Evolutionary conservation across 2,888 invertebrate genomes (phyloP).

Genomic region (Pristionchus exspectatus): DNA sequence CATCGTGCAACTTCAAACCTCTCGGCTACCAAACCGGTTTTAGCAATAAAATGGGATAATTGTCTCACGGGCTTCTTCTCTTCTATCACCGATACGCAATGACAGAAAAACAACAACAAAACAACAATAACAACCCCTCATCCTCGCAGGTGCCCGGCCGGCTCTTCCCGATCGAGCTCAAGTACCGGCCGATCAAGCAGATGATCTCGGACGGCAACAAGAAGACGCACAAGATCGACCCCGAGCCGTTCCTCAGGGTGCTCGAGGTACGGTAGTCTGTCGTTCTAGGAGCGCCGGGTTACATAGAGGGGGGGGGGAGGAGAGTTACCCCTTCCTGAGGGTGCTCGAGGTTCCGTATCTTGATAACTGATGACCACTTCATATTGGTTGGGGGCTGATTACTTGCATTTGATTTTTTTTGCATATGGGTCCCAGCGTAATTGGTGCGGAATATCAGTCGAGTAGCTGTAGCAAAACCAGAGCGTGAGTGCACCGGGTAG

Average conservation of each 20-base stretch:
- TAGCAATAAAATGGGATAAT: too few species aligned
- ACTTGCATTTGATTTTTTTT: background rate
- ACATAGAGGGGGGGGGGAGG: background rate
- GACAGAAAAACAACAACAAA: background rate
- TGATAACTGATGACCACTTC: too few species aligned
- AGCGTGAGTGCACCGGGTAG: background rate
- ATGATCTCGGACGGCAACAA: slow-evolving; percentile 80
- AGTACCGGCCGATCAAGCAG: slow-evolving; percentile 86
- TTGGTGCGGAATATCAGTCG: background rate
- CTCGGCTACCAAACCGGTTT: too few species aligned
- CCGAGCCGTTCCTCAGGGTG: slow-evolving; percentile 93
- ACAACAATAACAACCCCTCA: background rate
- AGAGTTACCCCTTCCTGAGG: background rate
- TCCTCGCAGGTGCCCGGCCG: slow-evolving; percentile 90
- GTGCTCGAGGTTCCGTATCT: too few species aligned
- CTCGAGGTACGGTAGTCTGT: slow-evolving; percentile 83
- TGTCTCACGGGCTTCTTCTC: background rate
- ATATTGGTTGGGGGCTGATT: too few species aligned
- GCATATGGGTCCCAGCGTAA: background rate
- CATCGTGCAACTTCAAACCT: background rate
- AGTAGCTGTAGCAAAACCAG: background rate
- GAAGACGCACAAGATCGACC: slow-evolving; percentile 87
- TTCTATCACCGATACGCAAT: background rate
- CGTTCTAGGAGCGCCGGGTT: background rate
- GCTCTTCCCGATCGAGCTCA: slow-evolving; percentile 91